phyloP scores from a whole-genome alignment of 2,113 vertebrate genomes.

The Rhizomys pruinosus region DNA sequence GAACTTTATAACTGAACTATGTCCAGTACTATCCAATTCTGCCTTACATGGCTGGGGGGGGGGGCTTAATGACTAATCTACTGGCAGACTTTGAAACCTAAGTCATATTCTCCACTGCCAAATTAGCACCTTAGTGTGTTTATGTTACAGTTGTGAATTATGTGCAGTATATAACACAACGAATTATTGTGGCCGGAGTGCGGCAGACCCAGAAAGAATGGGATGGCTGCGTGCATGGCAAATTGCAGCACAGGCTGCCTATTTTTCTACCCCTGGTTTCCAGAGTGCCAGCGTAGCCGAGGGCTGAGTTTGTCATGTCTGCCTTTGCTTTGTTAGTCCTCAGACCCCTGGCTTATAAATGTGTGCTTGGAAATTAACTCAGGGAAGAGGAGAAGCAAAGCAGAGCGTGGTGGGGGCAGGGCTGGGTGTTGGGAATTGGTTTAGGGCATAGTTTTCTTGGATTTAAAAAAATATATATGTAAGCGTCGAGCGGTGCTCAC shows the following conservation, averaged over 20 bases:
- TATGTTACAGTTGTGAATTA: slow-evolving; percentile 63
- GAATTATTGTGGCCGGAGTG: slow-evolving; percentile 31
- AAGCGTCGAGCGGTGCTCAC: slow-evolving; percentile 62
- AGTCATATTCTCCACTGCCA: slow-evolving; percentile 65
- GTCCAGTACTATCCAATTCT: background rate
- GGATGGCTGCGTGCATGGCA: slow-evolving; percentile 56
- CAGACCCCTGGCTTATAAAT: slow-evolving; percentile 82
- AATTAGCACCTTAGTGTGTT: slow-evolving; percentile 52
- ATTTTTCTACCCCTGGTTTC: slow-evolving; percentile 75
- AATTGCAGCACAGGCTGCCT: slow-evolving; percentile 37
- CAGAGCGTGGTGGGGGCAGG: slow-evolving; percentile 55
- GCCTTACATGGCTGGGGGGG: background rate
- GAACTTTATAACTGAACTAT: slow-evolving; percentile 49
- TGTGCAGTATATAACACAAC: slow-evolving; percentile 41
- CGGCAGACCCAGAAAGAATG: slow-evolving; percentile 11
- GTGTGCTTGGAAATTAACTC: slow-evolving; percentile 82
- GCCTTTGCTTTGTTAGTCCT: slow-evolving; percentile 77
- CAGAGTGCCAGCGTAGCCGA: slow-evolving; percentile 66
- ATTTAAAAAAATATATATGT: slow-evolving; percentile 60
- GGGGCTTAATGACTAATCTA: slow-evolving; percentile 58
- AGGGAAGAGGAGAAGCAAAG: slow-evolving; percentile 72
- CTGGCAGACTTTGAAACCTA: slow-evolving; percentile 13
- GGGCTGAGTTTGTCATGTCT: slow-evolving; percentile 81
- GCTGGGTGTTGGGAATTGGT: slow-evolving; percentile 74
- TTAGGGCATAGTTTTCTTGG: slow-evolving; percentile 82